Conservation (phyloP, 2,797 vertebrate genomes). For the Balearica regulorum region DNA sequence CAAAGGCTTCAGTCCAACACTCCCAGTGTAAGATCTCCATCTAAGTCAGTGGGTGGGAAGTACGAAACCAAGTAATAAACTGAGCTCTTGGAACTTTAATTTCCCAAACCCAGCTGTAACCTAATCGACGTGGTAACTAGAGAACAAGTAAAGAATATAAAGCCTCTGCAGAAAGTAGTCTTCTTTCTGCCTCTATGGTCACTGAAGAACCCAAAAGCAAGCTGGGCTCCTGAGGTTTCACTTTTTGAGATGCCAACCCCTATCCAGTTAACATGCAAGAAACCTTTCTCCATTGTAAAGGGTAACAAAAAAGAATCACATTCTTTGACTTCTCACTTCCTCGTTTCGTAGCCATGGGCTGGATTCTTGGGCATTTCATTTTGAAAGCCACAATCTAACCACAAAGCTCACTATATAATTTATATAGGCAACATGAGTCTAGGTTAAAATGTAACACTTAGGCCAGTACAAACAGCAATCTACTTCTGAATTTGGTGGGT, state of each 20-base stretch:
- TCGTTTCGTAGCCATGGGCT: neutral
- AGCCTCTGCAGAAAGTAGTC: neutral
- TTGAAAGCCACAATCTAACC: neutral
- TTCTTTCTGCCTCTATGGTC: neutral
- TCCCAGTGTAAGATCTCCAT: neutral
- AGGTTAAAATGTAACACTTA: neutral
- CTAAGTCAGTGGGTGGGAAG: slow-evolving; percentile 1
- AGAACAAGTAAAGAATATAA: neutral
- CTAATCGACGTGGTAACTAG: neutral
- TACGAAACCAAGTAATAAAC: neutral
- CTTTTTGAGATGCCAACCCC: neutral
- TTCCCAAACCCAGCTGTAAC: slow-evolving; percentile 30
- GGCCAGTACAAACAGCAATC: neutral
- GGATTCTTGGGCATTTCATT: fast-evolving
- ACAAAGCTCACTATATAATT: neutral
- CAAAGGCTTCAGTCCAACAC: neutral
- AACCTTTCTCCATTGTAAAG: neutral
- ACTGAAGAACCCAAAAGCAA: neutral
- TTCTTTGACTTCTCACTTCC: neutral
- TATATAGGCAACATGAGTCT: no score
- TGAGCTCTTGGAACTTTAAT: slow-evolving; percentile 32
- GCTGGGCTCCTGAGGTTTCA: neutral
- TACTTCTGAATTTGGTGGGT: neutral
- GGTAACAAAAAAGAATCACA: neutral
- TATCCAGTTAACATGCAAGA: neutral